Conservation (phyloP, 1,140 invertebrate genomes). For the Phymastichus coffea region DNA sequence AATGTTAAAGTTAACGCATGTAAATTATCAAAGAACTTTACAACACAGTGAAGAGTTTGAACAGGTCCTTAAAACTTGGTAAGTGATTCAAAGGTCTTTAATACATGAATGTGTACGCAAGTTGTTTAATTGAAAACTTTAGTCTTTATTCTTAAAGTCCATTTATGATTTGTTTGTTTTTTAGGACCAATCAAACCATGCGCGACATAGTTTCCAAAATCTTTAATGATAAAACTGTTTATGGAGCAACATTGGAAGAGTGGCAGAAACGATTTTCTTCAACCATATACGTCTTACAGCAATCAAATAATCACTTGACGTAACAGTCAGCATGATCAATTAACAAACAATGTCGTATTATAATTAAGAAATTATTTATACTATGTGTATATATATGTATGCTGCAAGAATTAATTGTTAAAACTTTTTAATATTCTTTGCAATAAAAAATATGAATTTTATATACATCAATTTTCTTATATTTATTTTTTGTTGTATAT, state of each 20-base stretch:
- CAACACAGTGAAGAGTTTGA: conserved; percentile 37
- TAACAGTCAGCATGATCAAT: conserved; percentile 9
- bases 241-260: conserved; percentile 38
- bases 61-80: conserved; percentile 39
- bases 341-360: not conserved
- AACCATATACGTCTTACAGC: conserved; percentile 42
- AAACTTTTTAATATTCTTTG: conserved; percentile 13
- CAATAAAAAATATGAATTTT: conserved; percentile 16
- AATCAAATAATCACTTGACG: conserved; percentile 26
- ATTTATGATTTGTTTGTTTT: conserved; percentile 9
- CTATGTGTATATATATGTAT: conserved; percentile 14
- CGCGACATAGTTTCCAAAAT: conserved; percentile 35
- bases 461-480: conserved; percentile 7
- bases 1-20: conserved; percentile 33
- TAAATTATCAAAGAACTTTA: conserved; percentile 25
- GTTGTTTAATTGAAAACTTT: not conserved
- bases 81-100: conserved; percentile 18
- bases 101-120: not conserved
- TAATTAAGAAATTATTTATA: conserved; percentile 12
- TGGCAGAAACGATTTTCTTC: conserved; percentile 43
- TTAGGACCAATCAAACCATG: conserved; percentile 39
- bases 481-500: not conserved
- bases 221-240: conserved; percentile 34
- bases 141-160: not conserved
- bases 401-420: conserved; percentile 9